Evolutionary conservation across 2,888 invertebrate genomes (phyloP), one percentile per base, ranked within the genome.

Genomic region (Cistogaster globosa): DNA sequence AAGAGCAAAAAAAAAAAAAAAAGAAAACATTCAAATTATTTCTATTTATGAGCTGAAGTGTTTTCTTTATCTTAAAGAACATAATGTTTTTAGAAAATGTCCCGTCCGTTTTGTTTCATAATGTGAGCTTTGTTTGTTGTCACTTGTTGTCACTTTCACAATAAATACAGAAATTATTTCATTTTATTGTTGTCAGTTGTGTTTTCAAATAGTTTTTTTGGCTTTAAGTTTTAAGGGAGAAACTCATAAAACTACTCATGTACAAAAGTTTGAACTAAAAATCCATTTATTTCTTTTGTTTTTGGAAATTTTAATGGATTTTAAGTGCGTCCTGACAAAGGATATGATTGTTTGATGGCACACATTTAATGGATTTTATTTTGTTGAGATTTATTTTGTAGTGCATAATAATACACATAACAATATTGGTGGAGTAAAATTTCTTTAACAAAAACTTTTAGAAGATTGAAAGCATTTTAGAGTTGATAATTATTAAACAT

Each of bases 131-230:
- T 11, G 53, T 67, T 53, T 62, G 55, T 57, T 81, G 77, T 81
- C 81, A 81, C 74, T 85, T 82, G 74, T 69, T 81, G 81, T 82
- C 81, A 78, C 53, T 65, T 69, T 75, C 78, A 78, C 38, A 60
- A 78, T 74, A 78, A 78, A 82, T 69, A 69, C 60, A 48, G 62
- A 84, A 80, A 76, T 80, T 60, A 57, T 60, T 76, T 71, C 51
- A 57, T 69, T 76, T 71, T 45, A 45, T 71, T 78, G 45, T 62
- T 78, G 48, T 69, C 51, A 53, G n/a, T 60, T 42, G 68, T 38
- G 32, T 38, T 8, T 76, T 18, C 20, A 45, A 32, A 65, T 57
- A 57, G 65, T 67, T 45, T 62, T 45, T 16, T 32, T 14, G 26
- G n/a, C n/a, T n/a, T n/a, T 22, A n/a, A 45, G 16, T 18, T 57